Conservation (phyloP, 1,140 invertebrate genomes). For the Drosophila nasuta region DNA sequence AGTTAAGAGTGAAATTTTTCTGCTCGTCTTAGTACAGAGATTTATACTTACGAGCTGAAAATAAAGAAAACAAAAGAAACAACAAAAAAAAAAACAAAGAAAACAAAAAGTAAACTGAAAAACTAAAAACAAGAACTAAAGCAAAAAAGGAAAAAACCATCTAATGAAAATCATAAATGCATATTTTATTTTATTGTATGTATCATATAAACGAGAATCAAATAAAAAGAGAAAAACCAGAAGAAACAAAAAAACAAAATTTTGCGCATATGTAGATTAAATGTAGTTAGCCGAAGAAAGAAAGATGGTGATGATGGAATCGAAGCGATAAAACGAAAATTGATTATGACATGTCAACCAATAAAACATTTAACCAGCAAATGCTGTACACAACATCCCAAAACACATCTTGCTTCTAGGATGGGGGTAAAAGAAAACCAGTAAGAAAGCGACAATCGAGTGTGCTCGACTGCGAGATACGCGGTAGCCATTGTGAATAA, state of each 20-base stretch:
- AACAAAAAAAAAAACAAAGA: constrained; percentile 15
- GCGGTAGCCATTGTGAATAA: too few relatives aligned
- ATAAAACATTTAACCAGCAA: constrained; percentile 59
- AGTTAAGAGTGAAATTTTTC: constrained; percentile 59
- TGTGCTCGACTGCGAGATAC: too few relatives aligned
- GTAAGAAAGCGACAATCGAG: too few relatives aligned
- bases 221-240: constrained; percentile 55
- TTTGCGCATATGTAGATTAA: constrained; percentile 55
- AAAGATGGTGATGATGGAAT: constrained; percentile 35
- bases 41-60: constrained; percentile 60
- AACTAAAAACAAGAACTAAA: constrained; percentile 22
- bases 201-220: constrained; percentile 59
- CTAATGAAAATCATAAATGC: constrained; percentile 36
- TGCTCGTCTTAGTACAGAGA: constrained; percentile 47
- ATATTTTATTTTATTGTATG: constrained; percentile 67
- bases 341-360: constrained; percentile 49
- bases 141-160: constrained; percentile 29
- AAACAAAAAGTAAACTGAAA: constrained; percentile 14
- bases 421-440: neutral
- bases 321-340: constrained; percentile 28
- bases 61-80: constrained; percentile 19
- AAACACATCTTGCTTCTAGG: constrained; percentile 28
- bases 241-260: constrained; percentile 22
- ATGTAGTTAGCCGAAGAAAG: constrained; percentile 60
- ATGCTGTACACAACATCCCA: constrained; percentile 44